Base-by-base conservation (phyloP, 1,140 invertebrate genomes). In the Steinernema khuongi region DNA sequence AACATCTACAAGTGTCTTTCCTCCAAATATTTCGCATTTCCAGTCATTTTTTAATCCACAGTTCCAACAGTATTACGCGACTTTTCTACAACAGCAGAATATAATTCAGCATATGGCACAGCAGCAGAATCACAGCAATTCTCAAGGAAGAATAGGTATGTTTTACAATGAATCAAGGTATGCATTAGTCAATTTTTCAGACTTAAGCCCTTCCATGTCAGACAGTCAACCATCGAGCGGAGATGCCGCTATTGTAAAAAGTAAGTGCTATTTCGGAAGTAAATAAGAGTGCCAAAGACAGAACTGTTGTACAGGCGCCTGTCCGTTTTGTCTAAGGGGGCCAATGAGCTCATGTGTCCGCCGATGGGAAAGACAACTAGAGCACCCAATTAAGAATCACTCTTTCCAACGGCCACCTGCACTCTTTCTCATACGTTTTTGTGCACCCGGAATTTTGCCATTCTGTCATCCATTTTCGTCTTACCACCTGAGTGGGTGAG, bases 241-340 rank as follows among this genome's bases (percentile, higher is more conserved):
- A 14, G 50, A 60, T 60, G 14, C 50, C 4, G 14, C 50, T 22
- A 11, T 22, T 11, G 22, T 14, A 17, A 60, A 60, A 22, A 60
- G 50, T 60, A 26, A 22, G 50, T 60, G 50, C 7, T 41, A 60
- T 60, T 60, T 60, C 26, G 11, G 4, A n/a, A 22, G 4, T 22
- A 11, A 60, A 17, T 60, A n/a, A n/a, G 7, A 17, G 4, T 14
- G 26, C 19, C 19, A 7, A 60, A 60, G 4, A 7, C 7, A 7
- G 7, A n/a, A 7, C 36, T 41, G 36, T n/a, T 41, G 7, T 41
- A n/a, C n/a, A 41, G 50, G 50, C 50, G 50, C 50, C 50, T 7
- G 26, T n/a, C 50, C 26, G 26, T 60, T 60, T 60, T 60, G 50
- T 60, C 50, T 60, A 60, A 60, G 26, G 50, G 50, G 50, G 50